Percentiles rank a stretch among this genome's conserved stretches.
Evolutionary conservation across 2,888 invertebrate species (phyloP).

Genomic region (Entomobrya multifasciata): DNA sequence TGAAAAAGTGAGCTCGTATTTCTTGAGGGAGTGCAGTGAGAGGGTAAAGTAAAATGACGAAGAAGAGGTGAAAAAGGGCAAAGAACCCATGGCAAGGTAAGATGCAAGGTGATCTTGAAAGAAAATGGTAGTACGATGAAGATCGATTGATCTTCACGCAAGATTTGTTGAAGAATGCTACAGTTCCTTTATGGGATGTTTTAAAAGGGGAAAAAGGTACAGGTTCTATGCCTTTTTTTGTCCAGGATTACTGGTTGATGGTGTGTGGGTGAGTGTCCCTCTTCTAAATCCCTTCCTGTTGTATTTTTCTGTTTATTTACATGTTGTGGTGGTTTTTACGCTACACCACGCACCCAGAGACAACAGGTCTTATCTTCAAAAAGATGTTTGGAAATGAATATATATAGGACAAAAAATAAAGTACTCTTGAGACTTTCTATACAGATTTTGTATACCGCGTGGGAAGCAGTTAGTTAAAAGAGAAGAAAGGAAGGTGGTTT

Average conservation of each 20-base stretch:
- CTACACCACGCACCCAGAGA: not conserved
- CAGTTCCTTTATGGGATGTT: not conserved
- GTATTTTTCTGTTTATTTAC: slow-evolving; percentile 14
- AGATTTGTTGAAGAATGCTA: not conserved
- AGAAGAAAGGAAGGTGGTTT: too few species aligned
- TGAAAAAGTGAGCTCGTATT: not conserved
- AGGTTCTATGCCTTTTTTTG: not conserved
- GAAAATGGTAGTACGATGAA: not conserved
- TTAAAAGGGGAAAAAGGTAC: not conserved
- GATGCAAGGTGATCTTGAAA: slow-evolving; percentile 52
- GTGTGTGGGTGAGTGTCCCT: slow-evolving; percentile 3
- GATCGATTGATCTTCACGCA: not conserved
- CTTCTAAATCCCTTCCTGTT: slow-evolving; percentile 18
- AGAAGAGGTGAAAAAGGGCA: slow-evolving; percentile 59
- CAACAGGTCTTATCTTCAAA: too few species aligned
- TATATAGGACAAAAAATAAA: not conserved
- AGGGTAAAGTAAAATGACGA: too few species aligned
- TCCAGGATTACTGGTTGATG: not conserved
- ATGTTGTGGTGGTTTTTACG: not conserved
- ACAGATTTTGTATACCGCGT: not conserved
- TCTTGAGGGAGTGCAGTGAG: not conserved
- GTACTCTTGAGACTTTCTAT: not conserved
- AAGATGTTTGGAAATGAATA: too few species aligned
- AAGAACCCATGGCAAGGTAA: slow-evolving; percentile 65
- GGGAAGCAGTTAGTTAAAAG: too few species aligned